Base-by-base conservation (phyloP, 2,888 invertebrate species). In the Ichneumoninae sp. region DNA sequence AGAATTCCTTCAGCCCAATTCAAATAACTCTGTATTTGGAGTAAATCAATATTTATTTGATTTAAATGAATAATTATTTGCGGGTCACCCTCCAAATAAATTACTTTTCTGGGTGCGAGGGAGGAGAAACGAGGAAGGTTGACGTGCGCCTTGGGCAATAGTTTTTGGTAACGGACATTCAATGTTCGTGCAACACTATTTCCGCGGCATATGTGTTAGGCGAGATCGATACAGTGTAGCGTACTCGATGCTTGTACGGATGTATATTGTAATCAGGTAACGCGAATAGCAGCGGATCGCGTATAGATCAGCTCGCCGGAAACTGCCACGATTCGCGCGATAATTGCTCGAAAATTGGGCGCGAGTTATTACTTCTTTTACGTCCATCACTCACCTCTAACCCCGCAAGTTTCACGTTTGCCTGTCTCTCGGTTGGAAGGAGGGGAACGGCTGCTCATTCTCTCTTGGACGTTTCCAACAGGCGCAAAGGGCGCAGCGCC, bases 371-470 rank as follows among this genome's bases (percentile, higher is more conserved):
- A 87, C 89, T 89, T 89, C 88, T 90, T 88, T 88, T 89, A 89
- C 90, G 87, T 88, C 90, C 91, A 91, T 92, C 92, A 90, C 89
- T 91, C 90, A 91, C 88, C 79, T 86, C 78, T 68, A 77, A 71
- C 82, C 72, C 80, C 57, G 65, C 33, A 65, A 50, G 33, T 52
- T 50, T 50, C 33, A 33, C 19, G 62, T 66, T 76, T 36, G 6
- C 52, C 40, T 22, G 52, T 19, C 52, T 65, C 65, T 89, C 86
- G 88, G 89, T 90, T 90, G 87, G 76, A 79, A 16, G 33, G 33
- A 77, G 71, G 74, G 44, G 78, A 84, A 82, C 89, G 89, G 89
- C 87, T 91, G 91, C 88, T 91, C 91, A 88, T 90, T 91, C 89
- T 86, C 89, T 88, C 82, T 82, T 52, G 75, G 89, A 89, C 89